A percentile compares a stretch with the other conserved stretches of the same genome.
phyloP scores from a whole-genome alignment of 2,113 vertebrate species.

The Phrynosoma platyrhinos region DNA sequence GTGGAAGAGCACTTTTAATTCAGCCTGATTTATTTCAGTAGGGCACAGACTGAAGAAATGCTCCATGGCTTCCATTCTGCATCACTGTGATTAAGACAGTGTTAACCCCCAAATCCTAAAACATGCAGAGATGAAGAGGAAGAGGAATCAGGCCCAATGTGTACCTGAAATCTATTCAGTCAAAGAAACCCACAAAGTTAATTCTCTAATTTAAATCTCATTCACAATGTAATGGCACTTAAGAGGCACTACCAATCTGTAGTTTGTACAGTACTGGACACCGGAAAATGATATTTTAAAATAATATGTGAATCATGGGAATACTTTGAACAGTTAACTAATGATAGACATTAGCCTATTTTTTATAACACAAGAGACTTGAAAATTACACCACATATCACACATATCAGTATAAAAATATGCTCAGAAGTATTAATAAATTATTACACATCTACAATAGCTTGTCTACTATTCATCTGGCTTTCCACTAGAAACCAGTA shows the following conservation, averaged over 20 bases:
- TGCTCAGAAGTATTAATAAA: slow-evolving; percentile 67
- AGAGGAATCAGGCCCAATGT: background rate
- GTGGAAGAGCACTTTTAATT: background rate
- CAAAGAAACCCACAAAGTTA: background rate
- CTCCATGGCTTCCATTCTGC: slow-evolving; percentile 16
- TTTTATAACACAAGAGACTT: slow-evolving; percentile 49
- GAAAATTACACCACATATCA: slow-evolving; percentile 15
- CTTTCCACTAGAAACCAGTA: slow-evolving; percentile 53
- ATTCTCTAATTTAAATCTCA: background rate
- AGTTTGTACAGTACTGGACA: background rate
- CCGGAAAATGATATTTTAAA: slow-evolving; percentile 2
- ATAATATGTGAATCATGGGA: slow-evolving; percentile 11
- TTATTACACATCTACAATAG: slow-evolving; percentile 62
- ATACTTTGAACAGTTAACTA: slow-evolving; percentile 43
- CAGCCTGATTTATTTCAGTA: background rate
- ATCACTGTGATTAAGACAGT: slow-evolving; percentile 16
- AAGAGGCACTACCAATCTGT: background rate
- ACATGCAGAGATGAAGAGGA: background rate
- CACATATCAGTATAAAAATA: slow-evolving; percentile 52
- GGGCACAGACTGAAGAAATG: background rate
- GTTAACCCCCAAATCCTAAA: slow-evolving; percentile 11
- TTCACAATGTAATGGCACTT: background rate
- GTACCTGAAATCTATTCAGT: slow-evolving; percentile 14
- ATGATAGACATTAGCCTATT: slow-evolving; percentile 43
- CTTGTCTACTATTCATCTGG: slow-evolving; percentile 35